Base-by-base conservation (phyloP, 2,888 invertebrate species). In the Rhagium mordax region DNA sequence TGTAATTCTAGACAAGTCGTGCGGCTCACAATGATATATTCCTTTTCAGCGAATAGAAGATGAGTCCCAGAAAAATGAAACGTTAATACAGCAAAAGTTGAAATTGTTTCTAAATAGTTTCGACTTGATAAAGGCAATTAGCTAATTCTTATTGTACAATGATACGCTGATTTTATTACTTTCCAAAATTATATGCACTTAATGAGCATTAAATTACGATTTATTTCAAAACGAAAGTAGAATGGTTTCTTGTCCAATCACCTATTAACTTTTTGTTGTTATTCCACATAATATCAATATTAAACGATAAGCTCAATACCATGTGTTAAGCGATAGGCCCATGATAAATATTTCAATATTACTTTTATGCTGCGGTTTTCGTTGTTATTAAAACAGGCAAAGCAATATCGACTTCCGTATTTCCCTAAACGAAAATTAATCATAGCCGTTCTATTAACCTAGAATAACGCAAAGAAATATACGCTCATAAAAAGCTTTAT, bases 131-230 rank as follows among this genome's bases (percentile, higher is more conserved):
- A 70, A 70, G 41, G 69, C 70, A 75, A 67, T 75, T 71, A 69
- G 61, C 67, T 64, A 71, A 72, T 69, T 77, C 64, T 59, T 72
- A 68, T 73, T 78, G 61, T 72, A 55, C 57, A 74, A 72, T 75
- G 73, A 76, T 70, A 78, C 74, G 79, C 79, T 69, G 73, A 78
- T 76, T 76, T 75, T 73, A 74, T 71, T 72, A 75, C 78, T 79
- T 78, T 77, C 74, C 76, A 78, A 79, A 79, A 78, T 80, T 79
- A 75, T 74, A 76, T 72, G 71, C 70, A 69, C 77, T 80, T 77
- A 79, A 80, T 78, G 71, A 76, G 75, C 79, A 79, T 78, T 77
- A 80, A 80, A 80, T 80, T 79, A 74, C 74, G 72, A 76, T 77
- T 79, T 78, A 79, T 78, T 75, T 78, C 74, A 74, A 74, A 77